phyloP scores from a whole-genome alignment of 2,113 vertebrate genomes.

The Beaufortia kweichowensis region DNA sequence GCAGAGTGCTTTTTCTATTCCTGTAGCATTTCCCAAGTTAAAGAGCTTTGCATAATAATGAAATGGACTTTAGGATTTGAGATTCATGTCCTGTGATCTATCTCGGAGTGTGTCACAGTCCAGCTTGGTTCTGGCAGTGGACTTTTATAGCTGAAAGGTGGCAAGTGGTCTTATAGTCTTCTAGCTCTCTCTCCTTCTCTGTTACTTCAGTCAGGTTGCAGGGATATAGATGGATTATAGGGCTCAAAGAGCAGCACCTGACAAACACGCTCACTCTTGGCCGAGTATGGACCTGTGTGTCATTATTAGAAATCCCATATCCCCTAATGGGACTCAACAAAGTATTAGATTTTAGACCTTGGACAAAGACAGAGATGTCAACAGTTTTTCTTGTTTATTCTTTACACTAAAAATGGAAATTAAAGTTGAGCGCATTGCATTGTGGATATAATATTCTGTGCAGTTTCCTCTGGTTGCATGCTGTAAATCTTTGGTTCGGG shows the following conservation, averaged over 20 bases:
- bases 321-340: not conserved
- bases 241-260: constrained; percentile 41
- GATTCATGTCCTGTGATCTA: constrained; percentile 19
- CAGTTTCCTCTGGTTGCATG: not conserved
- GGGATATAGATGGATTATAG: constrained; percentile 39
- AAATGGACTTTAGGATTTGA: constrained; percentile 19
- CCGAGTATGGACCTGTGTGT: not conserved
- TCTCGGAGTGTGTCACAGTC: constrained; percentile 42
- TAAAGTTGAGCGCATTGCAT: not conserved
- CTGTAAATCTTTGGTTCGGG: not conserved
- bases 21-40: not conserved
- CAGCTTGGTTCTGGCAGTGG: constrained; percentile 29
- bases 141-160: constrained; percentile 17
- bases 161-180: not conserved
- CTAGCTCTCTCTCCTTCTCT: not conserved
- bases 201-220: constrained; percentile 34
- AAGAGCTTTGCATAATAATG: constrained; percentile 8
- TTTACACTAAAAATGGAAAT: not conserved
- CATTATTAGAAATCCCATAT: not conserved
- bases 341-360: not conserved
- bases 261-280: constrained; percentile 11
- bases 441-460: not conserved
- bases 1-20: constrained; percentile 14
- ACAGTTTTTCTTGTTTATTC: not conserved
- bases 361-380: not conserved